Conservation (phyloP, 2,797 vertebrate genomes). For the Menidia menidia region DNA sequence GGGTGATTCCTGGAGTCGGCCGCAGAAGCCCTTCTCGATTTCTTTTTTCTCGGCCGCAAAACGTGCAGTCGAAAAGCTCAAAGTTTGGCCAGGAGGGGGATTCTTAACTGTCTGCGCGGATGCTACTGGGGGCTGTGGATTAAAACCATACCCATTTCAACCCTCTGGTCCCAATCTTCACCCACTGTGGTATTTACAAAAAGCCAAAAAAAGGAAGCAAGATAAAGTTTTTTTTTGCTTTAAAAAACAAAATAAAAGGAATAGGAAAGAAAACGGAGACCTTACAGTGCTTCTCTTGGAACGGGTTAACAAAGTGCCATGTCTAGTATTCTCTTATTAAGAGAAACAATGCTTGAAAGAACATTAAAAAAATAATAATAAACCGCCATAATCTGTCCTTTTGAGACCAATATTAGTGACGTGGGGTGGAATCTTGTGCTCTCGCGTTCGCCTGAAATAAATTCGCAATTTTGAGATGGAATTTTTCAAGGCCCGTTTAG, state of each 20-base stretch:
- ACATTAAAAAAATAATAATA: neutral
- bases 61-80: neutral
- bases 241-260: no score
- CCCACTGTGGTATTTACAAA: slow-evolving; percentile 47
- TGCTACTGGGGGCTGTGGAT: slow-evolving; percentile 2
- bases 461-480: neutral
- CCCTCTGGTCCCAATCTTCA: slow-evolving; percentile 58
- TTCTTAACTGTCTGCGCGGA: neutral
- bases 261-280: slow-evolving; percentile 13
- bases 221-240: slow-evolving; percentile 3
- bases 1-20: neutral
- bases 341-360: slow-evolving; percentile 10
- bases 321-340: slow-evolving; percentile 26
- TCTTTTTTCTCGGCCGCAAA: neutral
- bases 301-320: slow-evolving; percentile 60
- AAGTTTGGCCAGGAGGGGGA: neutral
- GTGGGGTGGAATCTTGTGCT: neutral
- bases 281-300: slow-evolving; percentile 18
- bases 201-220: neutral
- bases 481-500: neutral
- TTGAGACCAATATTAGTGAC: neutral
- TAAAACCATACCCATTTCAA: slow-evolving; percentile 2
- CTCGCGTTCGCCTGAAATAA: neutral
- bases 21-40: neutral
- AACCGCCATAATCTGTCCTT: neutral